A percentile compares a stretch with the other conserved stretches of the same genome.
Conservation (phyloP, 2,888 invertebrate genomes). For the Mythimna albipuncta region DNA sequence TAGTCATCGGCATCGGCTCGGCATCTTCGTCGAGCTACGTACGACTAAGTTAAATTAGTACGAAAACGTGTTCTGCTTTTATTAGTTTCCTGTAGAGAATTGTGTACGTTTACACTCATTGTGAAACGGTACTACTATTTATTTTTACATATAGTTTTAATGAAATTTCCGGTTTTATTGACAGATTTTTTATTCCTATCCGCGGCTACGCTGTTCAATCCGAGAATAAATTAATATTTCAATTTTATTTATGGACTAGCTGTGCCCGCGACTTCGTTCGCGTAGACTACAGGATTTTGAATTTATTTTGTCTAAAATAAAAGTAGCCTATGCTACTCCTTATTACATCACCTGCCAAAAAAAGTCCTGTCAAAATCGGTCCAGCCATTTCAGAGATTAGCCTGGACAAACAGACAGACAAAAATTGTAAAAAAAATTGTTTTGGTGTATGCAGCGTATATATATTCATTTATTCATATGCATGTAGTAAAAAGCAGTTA, state of each 20-base stretch:
- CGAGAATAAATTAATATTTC: slow-evolving; percentile 28
- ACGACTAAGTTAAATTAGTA: slow-evolving; percentile 81
- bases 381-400: too few relatives aligned
- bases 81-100: slow-evolving; percentile 73
- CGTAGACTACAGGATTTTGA: too few relatives aligned
- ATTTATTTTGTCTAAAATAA: too few relatives aligned
- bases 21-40: slow-evolving; percentile 66
- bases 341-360: too few relatives aligned
- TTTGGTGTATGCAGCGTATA: too few relatives aligned
- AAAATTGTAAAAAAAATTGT: too few relatives aligned
- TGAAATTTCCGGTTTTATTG: slow-evolving; percentile 41
- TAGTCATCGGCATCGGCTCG: slow-evolving; percentile 46
- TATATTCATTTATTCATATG: too few relatives aligned
- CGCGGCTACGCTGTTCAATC: slow-evolving; percentile 12
- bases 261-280: too few relatives aligned
- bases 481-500: too few relatives aligned
- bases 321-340: too few relatives aligned
- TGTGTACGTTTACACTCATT: slow-evolving; percentile 69
- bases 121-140: slow-evolving; percentile 70
- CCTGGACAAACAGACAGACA: too few relatives aligned
- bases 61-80: slow-evolving; percentile 80
- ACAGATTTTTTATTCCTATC: slow-evolving; percentile 32
- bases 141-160: slow-evolving; percentile 59
- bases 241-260: slow-evolving; percentile 17
- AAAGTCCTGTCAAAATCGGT: too few relatives aligned